Conservation (phyloP, 1,140 invertebrate species). For the Sinella curviseta region DNA sequence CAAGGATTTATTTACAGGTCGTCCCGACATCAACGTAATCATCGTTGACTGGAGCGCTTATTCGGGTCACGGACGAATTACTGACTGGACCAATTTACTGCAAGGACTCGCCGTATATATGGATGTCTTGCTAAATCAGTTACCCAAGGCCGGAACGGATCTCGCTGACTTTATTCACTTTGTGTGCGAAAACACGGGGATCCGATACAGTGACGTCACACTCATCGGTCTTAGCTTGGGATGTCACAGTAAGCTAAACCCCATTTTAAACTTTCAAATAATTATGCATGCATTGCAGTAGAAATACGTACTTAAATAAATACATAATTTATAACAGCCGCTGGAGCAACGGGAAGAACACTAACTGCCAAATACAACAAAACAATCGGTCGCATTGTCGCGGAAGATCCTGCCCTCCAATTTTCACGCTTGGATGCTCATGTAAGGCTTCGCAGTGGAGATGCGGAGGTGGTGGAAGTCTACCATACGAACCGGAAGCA, state of each 20-base stretch:
- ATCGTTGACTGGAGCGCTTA: not conserved
- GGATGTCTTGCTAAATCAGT: not conserved
- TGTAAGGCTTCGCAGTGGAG: not conserved
- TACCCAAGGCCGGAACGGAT: not conserved
- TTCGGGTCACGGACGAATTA: not conserved
- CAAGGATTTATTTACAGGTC: not conserved
- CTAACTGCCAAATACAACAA: not conserved
- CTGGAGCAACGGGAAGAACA: not conserved
- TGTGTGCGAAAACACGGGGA: not conserved
- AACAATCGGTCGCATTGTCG: not conserved
- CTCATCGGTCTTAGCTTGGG: not conserved
- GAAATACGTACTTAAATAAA: not conserved
- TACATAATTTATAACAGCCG: not conserved
- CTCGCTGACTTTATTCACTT: not conserved
- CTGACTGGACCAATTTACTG: not conserved
- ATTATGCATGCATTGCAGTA: not conserved
- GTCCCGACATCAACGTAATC: not conserved
- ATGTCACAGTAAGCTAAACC: slow-evolving; percentile 4
- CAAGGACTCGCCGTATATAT: not conserved
- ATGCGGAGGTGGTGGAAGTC: not conserved
- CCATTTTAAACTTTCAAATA: too few species aligned
- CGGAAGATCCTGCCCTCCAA: not conserved
- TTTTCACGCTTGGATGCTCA: not conserved
- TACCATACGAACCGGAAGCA: not conserved
- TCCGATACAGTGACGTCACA: not conserved